Conservation (phyloP, 1,140 invertebrate genomes). For the Phymastichus coffea region DNA sequence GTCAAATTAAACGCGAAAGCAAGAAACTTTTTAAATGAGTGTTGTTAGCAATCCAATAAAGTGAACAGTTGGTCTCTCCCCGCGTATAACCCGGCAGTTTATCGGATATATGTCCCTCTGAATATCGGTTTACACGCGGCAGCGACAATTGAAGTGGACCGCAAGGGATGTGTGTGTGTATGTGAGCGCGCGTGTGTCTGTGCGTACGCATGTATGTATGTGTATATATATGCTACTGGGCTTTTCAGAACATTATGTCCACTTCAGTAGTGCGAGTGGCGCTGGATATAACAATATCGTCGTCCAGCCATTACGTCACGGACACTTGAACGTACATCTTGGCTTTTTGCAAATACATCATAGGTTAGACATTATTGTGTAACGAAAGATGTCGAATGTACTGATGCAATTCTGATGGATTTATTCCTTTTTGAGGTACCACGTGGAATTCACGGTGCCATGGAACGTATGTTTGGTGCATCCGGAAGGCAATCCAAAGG, state of each 20-base stretch:
- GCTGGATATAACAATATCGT: constrained; percentile 46
- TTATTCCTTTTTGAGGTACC: constrained; percentile 35
- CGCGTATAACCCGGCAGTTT: no score
- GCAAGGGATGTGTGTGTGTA: no score
- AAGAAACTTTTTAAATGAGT: no score
- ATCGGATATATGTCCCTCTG: no score
- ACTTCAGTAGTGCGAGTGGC: constrained; percentile 46
- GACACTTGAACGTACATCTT: constrained; percentile 44
- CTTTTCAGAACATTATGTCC: constrained; percentile 48
- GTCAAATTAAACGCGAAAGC: no score
- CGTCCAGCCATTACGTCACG: constrained; percentile 46
- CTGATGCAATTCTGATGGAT: not conserved
- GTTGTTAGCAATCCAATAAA: no score
- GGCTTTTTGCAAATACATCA: constrained; percentile 46
- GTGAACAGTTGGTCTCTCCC: no score
- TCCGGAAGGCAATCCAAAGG: constrained; percentile 22
- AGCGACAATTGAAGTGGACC: no score
- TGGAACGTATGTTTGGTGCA: constrained; percentile 39
- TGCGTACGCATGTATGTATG: no score
- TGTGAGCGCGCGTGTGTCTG: no score
- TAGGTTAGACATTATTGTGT: constrained; percentile 32
- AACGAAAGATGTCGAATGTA: not conserved
- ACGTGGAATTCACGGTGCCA: constrained; percentile 44
- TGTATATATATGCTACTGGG: no score
- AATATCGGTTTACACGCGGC: no score